Evolutionary conservation across 2,888 invertebrate genomes (phyloP), one percentile per base, ranked within the genome.

Genomic region (Sphaerophoria rueppellii): DNA sequence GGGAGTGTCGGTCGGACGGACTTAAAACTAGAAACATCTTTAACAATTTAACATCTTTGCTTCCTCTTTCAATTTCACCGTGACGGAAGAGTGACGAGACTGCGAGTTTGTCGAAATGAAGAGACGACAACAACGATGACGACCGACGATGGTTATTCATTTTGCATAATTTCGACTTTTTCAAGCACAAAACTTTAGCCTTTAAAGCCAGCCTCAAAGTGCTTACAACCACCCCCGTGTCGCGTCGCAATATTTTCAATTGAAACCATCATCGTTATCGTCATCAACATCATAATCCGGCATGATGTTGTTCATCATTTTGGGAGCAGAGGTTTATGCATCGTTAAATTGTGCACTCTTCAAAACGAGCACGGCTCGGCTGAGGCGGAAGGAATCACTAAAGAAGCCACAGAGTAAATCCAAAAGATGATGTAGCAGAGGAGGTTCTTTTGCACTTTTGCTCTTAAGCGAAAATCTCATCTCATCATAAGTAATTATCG

Each of bases 311-410:
- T 63, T 63, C 63, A 48, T 63, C 63, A 24, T 48, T 2, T 6
- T 34, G 14, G 32, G 14, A 16, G 34, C 48, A 63, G 40, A 63
- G 48, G 63, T 35, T 63, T 63, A 63, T 63, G 63, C 63, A 50
- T 63, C 63, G 63, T 63, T 63, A 63, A 63, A 50, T 63, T 63
- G 48, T 63, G 63, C 63, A 63, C 63, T 63, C 14, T 34, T 63
- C 63, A 16, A 48, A 63, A 35, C n/a, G 0, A 12, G n/a, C 24
- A 24, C 24, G 24, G 24, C 24, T 24, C 24, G 24, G 24, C 24
- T 24, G 24, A 24, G 24, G 24, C 24, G 24, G 24, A 24, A 24
- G 61, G 34, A 7, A 48, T 48, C 24, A 46, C n/a, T n/a, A 63
- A 48, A 35, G 34, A 63, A 63, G 34, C 63, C 63, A 63, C 63